Evolutionary conservation across 2,888 invertebrate species (phyloP), one percentile per base, ranked within the genome.

Genomic region (Hoplodrina blanda): DNA sequence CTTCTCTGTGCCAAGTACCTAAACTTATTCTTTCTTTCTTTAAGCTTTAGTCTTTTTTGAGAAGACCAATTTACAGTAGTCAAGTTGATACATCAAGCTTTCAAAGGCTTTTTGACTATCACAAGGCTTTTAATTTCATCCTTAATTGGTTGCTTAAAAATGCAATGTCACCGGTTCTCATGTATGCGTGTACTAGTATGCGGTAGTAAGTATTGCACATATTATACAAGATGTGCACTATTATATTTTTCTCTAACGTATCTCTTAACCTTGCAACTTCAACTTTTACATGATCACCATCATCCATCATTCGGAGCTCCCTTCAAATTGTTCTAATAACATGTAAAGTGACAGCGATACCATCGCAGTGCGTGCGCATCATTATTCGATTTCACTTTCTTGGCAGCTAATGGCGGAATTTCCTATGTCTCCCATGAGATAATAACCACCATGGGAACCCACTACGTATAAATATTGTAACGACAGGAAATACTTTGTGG

Each of bases 311-410:
- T 73, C 52, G 25, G n/a, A 64, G 64, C 10, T 75, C 62, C 76
- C 64, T 67, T 60, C 65, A 68, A 64, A 72, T 60, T 80, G 62
- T 64, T 73, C 52, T 72, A 78, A 73, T 70, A 71, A 75, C 62
- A 78, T 72, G 64, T 69, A 78, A 83, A 75, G 68, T 57, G 69
- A 64, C 67, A 61, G 73, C 49, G 70, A 73, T 63, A 55, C 60
- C 44, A 73, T 69, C 62, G 37, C 11, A 54, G 65, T 75, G 84
- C 84, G 84, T 83, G 72, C 65, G 62, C 84, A 78, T 86, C 84
- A 87, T 87, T 83, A 86, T 79, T 72, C 64, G 85, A 88, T 90
- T 90, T 90, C 90, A 90, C 90, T 90, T 90, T 91, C 89, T 82
- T 84, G 76, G 55, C 57, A 67, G 63, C 53, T 85, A 85, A 86